These are phyloP conservation scores for Etheostoma cragini DNA, from an alignment of 2,113 vertebrate genomes.

Conservation along the genomic window DNA sequence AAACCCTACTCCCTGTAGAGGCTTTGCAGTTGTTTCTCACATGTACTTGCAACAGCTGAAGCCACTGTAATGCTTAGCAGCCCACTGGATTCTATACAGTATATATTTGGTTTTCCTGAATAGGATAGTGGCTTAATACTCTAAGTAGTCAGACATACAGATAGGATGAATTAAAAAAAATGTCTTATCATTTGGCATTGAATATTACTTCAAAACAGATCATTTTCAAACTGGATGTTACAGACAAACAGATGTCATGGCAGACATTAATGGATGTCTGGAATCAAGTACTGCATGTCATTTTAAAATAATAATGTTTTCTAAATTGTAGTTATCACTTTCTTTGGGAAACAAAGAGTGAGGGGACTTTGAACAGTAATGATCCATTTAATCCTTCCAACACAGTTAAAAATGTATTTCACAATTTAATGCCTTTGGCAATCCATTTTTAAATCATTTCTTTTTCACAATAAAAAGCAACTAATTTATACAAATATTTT, in stretches of 20 bases:
- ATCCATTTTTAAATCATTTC: neutral
- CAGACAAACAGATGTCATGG: no score
- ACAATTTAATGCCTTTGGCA: neutral
- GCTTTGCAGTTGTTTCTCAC: conserved; percentile 14
- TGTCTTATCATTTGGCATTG: neutral
- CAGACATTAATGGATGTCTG: neutral
- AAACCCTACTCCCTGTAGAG: neutral
- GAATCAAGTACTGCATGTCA: neutral
- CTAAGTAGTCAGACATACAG: neutral
- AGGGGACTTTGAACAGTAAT: neutral
- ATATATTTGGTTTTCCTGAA: conserved; percentile 4
- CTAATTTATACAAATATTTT: neutral
- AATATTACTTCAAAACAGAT: neutral
- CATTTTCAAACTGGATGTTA: no score
- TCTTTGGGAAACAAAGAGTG: neutral
- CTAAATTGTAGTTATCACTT: neutral
- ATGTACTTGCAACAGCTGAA: conserved; percentile 17
- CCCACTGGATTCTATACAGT: neutral
- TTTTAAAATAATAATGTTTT: neutral
- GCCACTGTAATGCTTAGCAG: neutral
- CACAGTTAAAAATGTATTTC: neutral
- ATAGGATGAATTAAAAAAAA: neutral
- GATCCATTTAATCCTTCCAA: no score
- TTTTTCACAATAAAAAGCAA: neutral
- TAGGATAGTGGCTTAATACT: neutral